phyloP scores from a whole-genome alignment of 2,113 vertebrate species.

The Toxotes chatareus region DNA sequence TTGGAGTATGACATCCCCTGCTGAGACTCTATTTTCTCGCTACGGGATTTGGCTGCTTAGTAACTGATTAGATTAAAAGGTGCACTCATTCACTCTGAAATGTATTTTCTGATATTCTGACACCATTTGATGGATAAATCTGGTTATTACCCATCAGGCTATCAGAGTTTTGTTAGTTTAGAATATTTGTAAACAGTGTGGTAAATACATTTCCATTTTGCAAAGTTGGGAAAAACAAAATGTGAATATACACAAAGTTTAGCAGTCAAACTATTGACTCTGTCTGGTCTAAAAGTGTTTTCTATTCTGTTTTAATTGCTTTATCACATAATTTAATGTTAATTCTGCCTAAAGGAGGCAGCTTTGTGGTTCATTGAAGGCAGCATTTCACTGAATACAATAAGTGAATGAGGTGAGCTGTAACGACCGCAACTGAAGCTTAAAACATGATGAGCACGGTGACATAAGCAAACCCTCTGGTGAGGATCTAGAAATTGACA shows the following conservation, averaged over 20 bases:
- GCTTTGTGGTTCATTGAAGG: conserved; percentile 17
- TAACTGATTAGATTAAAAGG: conserved; percentile 56
- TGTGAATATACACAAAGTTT: conserved; percentile 4
- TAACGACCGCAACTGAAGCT: conserved; percentile 39
- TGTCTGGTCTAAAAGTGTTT: conserved; percentile 18
- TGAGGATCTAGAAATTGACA: conserved; percentile 66
- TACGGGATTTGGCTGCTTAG: conserved; percentile 38
- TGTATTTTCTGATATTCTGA: conserved; percentile 38
- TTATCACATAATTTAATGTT: conserved; percentile 28
- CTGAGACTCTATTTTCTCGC: conserved; percentile 54
- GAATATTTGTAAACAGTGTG: conserved; percentile 24
- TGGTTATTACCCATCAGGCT: background rate
- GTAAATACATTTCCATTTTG: background rate
- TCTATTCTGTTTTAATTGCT: conserved; percentile 23
- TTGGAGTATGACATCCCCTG: conserved; percentile 57
- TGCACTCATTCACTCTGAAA: conserved; percentile 34
- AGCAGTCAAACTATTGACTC: conserved; percentile 14
- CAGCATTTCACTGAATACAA: conserved; percentile 35
- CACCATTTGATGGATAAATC: conserved; percentile 20
- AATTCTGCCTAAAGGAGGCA: conserved; percentile 35
- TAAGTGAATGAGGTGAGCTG: conserved; percentile 18
- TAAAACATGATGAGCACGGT: conserved; percentile 53
- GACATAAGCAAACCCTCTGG: conserved; percentile 67
- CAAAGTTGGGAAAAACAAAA: conserved; percentile 1
- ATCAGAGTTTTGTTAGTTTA: background rate